Conservation (phyloP, 2,888 invertebrate species). For the Drosophila nr. fundita region DNA sequence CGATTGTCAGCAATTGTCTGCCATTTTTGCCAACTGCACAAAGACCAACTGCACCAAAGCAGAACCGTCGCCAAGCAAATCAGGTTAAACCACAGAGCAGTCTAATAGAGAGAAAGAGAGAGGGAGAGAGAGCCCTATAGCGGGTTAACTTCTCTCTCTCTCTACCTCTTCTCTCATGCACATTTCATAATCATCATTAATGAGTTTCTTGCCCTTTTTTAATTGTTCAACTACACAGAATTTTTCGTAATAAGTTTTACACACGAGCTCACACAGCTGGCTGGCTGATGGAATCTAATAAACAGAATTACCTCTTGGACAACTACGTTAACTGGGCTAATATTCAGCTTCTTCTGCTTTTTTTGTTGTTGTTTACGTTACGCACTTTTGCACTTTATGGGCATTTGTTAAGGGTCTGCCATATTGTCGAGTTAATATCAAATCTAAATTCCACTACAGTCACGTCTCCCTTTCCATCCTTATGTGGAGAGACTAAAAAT, state of each 20-base stretch:
- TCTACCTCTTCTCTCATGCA: constrained; percentile 12
- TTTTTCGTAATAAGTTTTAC: constrained; percentile 46
- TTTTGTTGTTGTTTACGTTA: constrained; percentile 11
- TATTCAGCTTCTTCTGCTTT: background rate
- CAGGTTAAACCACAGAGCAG: constrained; percentile 28
- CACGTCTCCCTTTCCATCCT: constrained; percentile 28
- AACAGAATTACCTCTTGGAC: background rate
- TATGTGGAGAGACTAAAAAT: constrained; percentile 15
- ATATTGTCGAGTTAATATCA: constrained; percentile 12
- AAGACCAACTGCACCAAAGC: constrained; percentile 11
- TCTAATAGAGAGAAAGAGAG: background rate
- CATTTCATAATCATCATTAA: constrained; percentile 71
- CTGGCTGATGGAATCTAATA: background rate
- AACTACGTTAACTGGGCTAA: constrained; percentile 29
- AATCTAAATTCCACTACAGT: constrained; percentile 40
- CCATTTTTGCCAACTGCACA: constrained; percentile 30
- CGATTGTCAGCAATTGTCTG: constrained; percentile 37
- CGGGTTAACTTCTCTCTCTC: constrained; percentile 19
- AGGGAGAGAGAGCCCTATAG: background rate
- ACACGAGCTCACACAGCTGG: constrained; percentile 45
- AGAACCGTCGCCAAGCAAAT: constrained; percentile 39
- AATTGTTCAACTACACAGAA: constrained; percentile 51
- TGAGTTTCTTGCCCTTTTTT: constrained; percentile 77
- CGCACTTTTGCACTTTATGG: constrained; percentile 28
- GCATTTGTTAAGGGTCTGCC: background rate